Evolutionary conservation across 2,888 invertebrate genomes (phyloP).

Genomic region (Iselma pallidipennis): DNA sequence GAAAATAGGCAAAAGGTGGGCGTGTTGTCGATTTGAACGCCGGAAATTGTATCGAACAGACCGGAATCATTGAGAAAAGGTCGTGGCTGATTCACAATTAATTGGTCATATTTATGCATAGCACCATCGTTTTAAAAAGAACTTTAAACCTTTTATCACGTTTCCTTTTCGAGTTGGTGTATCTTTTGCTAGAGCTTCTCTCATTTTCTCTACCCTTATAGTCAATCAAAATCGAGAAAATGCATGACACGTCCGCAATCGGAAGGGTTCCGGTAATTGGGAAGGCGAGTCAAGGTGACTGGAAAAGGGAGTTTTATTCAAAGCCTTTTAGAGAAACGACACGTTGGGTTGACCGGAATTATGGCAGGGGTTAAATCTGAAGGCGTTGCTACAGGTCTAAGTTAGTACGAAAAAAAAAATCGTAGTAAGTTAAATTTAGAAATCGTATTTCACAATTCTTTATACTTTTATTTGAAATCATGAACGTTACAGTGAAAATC

Average conservation of each 20-base stretch:
- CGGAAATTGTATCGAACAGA: conserved; percentile 15
- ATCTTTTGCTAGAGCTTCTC: not conserved
- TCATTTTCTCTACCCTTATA: not conserved
- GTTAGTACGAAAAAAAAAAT: too few species aligned
- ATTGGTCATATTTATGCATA: conserved; percentile 16
- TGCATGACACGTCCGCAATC: not conserved
- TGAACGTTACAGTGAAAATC: not conserved
- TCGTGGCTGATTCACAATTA: conserved; percentile 13
- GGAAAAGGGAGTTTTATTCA: not conserved
- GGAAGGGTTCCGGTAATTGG: not conserved
- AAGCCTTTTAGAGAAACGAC: not conserved
- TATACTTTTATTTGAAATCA: not conserved
- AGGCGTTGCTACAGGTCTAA: too few species aligned
- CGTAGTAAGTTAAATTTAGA: not conserved
- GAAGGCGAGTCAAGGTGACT: not conserved
- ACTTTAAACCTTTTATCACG: not conserved
- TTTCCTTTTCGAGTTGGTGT: not conserved
- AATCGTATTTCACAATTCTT: not conserved
- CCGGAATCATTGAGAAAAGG: conserved; percentile 3
- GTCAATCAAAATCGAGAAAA: not conserved
- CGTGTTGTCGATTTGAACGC: conserved; percentile 15
- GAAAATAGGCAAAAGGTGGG: conserved; percentile 4
- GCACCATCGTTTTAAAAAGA: not conserved
- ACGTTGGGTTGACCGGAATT: not conserved
- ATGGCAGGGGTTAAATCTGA: not conserved